Evolutionary conservation across 2,113 vertebrate species (phyloP).

Genomic region (Sinosuthora webbiana): DNA sequence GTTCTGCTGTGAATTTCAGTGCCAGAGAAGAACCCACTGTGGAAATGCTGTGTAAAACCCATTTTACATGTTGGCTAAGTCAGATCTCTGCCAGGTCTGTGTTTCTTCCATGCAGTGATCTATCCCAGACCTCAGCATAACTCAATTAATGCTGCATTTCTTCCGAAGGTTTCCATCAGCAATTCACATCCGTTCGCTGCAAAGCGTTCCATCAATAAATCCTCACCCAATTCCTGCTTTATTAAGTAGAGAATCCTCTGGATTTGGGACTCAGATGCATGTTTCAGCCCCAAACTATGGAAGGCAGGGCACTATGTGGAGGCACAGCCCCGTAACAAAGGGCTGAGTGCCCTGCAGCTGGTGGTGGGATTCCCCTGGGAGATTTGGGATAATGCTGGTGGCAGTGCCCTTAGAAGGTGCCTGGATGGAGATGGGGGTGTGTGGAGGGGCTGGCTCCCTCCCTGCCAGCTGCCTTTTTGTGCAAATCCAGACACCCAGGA

Average conservation of each 20-base stretch:
- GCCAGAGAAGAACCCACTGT: neutral
- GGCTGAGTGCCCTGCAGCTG: accelerated
- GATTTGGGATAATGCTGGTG: neutral
- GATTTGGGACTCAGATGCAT: neutral
- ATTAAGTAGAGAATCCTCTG: neutral
- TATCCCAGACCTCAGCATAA: neutral
- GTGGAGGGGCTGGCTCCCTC: neutral
- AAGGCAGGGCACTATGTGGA: neutral
- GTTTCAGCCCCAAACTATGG: neutral
- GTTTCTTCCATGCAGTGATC: neutral
- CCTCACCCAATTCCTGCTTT: neutral
- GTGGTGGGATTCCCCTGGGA: neutral
- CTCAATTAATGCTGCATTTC: neutral
- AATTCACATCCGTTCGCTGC: neutral
- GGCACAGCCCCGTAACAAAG: neutral
- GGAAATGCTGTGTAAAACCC: neutral
- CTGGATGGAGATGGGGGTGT: neutral
- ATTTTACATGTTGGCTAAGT: neutral
- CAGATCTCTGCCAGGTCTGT: neutral
- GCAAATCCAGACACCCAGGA: neutral
- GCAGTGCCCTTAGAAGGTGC: neutral
- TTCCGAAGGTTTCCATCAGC: neutral
- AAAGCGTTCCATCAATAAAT: neutral
- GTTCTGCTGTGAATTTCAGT: neutral
- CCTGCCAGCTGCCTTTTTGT: neutral